Base-by-base conservation (phyloP, 2,113 vertebrate species). In the Tauraco erythrolophus region DNA sequence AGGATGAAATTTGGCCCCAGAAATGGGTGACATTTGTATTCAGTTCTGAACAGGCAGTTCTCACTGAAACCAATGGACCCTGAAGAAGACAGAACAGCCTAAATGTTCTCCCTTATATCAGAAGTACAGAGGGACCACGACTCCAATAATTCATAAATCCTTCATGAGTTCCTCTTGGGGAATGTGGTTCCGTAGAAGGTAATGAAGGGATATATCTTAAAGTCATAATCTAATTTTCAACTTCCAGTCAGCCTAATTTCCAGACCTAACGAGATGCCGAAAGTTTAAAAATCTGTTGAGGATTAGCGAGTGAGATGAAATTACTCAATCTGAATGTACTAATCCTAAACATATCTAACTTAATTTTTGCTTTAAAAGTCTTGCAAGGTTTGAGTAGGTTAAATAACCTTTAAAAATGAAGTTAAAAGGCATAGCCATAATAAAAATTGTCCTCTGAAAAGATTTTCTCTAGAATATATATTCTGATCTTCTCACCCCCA, bases 261-360 rank as follows among this genome's bases (percentile, higher is more conserved):
- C 57, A 92, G 54, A 61, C 41, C 70, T 96, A 96, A 96, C 94
- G 94, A 95, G 89, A 80, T 94, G 48, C 14, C 33, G 81, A 77
- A 97, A 76, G 57, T 71, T 74, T 93, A 57, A 96, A 95, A 95
- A 94, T 93, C 92, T 96, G 94, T 72, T 96, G 95, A 95, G 92
- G 78, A 90, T 95, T 93, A 92, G 37, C 11, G 25, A 70, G 16
- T 74, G 54, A 88, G 69, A 76, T 57, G 58, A 58, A 93, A 90
- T 94, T 95, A 92, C 21, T 94, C 79, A 95, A 85, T 95, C 93
- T 92, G 85, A 90, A 23, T 95, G 11, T 64, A 96, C 75, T 86
- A 93, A 76, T 31, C 31, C 81, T 74, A 90, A 97, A 92, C 23
- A 88, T 43, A 76, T 21, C 45, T 84, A 46, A 84, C 84, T 78